phyloP scores from a whole-genome alignment of 2,113 vertebrate genomes.

The Chauna torquata region DNA sequence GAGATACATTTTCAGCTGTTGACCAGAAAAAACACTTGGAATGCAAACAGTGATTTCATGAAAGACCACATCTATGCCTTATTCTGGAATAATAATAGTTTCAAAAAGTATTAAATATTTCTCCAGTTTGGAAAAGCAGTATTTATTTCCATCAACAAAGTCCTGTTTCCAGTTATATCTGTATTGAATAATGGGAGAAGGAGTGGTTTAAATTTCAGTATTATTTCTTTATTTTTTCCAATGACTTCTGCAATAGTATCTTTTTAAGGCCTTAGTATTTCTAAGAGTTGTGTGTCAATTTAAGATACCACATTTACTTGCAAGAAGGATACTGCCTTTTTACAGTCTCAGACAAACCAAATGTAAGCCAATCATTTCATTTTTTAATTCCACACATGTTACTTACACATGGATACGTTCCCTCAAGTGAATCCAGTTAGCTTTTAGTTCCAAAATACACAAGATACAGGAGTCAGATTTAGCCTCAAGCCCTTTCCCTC shows the following conservation, averaged over 20 bases:
- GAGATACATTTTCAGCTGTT: neutral
- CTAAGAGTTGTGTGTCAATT: neutral
- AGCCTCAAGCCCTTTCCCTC: slow-evolving; percentile 28
- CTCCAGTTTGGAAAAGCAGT: neutral
- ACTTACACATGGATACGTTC: neutral
- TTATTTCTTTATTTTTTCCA: neutral
- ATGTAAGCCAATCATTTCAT: neutral
- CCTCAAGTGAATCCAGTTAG: neutral
- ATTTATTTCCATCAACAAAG: neutral
- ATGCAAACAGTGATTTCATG: neutral
- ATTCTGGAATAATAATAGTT: neutral
- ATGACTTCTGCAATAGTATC: neutral
- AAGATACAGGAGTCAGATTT: neutral
- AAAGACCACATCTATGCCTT: neutral
- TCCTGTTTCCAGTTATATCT: neutral
- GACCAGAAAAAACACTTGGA: neutral
- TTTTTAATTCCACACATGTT: neutral
- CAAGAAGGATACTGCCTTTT: neutral
- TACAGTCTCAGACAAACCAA: neutral
- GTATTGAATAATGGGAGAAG: neutral
- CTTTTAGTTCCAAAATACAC: neutral
- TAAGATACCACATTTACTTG: neutral
- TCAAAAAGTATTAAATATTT: neutral
- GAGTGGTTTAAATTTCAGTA: neutral
- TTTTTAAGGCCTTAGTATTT: neutral